Evolutionary conservation across 1,140 invertebrate species (phyloP).

Genomic region (Drosophila nebulosa): DNA sequence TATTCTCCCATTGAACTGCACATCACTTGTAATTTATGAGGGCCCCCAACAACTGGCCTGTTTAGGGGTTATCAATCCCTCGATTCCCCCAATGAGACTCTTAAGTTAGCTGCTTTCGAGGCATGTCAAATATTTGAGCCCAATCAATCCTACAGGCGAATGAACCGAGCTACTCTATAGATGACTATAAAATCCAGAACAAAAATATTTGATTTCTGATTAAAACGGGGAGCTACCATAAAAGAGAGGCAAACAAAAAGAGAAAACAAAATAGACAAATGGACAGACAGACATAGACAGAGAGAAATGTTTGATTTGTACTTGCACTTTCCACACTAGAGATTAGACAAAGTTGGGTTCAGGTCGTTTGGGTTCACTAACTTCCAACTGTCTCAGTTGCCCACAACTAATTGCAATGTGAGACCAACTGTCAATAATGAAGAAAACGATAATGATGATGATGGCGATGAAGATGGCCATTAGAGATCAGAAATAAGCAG

Average conservation of each 20-base stretch:
- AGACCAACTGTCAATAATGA: conserved; percentile 62
- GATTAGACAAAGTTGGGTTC: conserved; percentile 9
- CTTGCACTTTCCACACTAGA: conserved; percentile 66
- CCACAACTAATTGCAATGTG: conserved; percentile 68
- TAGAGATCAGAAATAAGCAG: conserved; percentile 43
- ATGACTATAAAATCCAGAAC: conserved; percentile 45
- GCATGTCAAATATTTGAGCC: conserved; percentile 61
- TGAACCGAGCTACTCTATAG: conserved; percentile 31
- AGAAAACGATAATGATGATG: conserved; percentile 10
- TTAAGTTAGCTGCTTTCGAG: conserved; percentile 29
- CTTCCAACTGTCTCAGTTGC: conserved; percentile 57
- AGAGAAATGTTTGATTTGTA: conserved; percentile 49
- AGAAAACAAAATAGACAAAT: neutral
- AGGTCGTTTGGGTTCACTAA: conserved; percentile 54
- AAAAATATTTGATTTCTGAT: conserved; percentile 76
- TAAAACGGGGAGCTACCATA: conserved; percentile 42
- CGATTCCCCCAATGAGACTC: conserved; percentile 12
- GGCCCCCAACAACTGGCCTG: conserved; percentile 51
- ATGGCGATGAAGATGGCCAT: conserved; percentile 32
- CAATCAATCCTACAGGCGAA: conserved; percentile 54
- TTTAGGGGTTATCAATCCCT: conserved; percentile 50
- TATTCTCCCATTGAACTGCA: conserved; percentile 8
- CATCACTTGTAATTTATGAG: conserved; percentile 54
- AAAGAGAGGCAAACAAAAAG: conserved; percentile 22
- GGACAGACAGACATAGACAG: neutral